Percentiles rank a stretch among this genome's conserved stretches.
These are phyloP conservation scores for Stenolophus ochropezus DNA, from an alignment of 2,888 invertebrate genomes.

Conservation along the genomic window DNA sequence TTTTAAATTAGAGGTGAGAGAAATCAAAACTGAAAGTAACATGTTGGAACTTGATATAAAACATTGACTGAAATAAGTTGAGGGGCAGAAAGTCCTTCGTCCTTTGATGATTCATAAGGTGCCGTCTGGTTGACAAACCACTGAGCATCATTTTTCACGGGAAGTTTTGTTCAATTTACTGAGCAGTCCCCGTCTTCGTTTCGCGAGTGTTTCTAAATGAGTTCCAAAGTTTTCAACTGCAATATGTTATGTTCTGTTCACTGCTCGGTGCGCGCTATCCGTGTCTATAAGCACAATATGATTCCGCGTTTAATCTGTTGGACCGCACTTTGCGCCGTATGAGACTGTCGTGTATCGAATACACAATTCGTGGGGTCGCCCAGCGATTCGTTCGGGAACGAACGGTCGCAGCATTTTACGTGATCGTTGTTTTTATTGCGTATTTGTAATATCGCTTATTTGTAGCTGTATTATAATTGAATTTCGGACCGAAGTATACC, in stretches of 20 bases:
- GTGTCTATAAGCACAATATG: conserved; percentile 52
- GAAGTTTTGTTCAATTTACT: conserved; percentile 43
- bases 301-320: conserved; percentile 51
- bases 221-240: conserved; percentile 51
- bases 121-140: conserved; percentile 6
- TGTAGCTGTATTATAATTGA: conserved; percentile 9
- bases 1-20: too few relatives aligned
- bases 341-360: conserved; percentile 42
- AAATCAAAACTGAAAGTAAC: too few relatives aligned
- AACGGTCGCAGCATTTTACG: conserved; percentile 5
- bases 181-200: conserved; percentile 21
- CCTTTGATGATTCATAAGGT: too few relatives aligned
- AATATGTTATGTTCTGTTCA: conserved; percentile 46
- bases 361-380: conserved; percentile 4
- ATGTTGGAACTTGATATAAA: too few relatives aligned
- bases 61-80: too few relatives aligned
- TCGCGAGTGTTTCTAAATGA: conserved; percentile 44
- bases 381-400: conserved; percentile 6
- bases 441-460: conserved; percentile 17
- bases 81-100: background rate
- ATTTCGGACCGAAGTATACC: background rate
- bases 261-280: conserved; percentile 11
- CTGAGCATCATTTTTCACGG: conserved; percentile 34
- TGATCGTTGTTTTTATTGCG: conserved; percentile 42
- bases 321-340: conserved; percentile 44